phyloP scores from a whole-genome alignment of 2,797 vertebrate species.

The Natrix natrix region DNA sequence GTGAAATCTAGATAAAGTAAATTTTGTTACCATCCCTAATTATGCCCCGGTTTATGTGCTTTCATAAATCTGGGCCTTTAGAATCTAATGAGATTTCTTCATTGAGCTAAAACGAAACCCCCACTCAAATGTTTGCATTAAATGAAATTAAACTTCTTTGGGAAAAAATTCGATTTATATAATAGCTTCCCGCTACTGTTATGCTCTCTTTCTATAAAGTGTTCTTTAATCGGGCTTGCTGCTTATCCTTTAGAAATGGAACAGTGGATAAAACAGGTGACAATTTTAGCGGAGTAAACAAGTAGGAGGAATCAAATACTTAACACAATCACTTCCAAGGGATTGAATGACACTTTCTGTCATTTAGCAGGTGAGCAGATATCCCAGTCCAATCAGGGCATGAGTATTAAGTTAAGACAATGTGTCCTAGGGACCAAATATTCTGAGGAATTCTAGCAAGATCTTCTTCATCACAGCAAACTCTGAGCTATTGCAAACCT shows the following conservation, averaged over 20 bases:
- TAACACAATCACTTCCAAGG: slow-evolving; percentile 35
- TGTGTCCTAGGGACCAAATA: neutral
- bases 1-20: neutral
- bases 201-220: neutral
- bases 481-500: neutral
- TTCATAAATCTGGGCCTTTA: neutral
- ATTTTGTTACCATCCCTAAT: neutral
- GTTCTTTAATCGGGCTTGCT: neutral
- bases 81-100: neutral
- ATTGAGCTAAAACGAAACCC: neutral
- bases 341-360: slow-evolving; percentile 37
- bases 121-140: neutral
- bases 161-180: neutral
- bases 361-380: neutral
- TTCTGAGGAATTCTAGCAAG: neutral
- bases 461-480: neutral
- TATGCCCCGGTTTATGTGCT: neutral
- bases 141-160: neutral
- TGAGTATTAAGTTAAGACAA: neutral
- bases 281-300: neutral
- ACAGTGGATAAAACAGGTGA: neutral
- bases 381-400: neutral
- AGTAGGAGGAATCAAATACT: neutral
- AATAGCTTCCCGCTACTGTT: neutral
- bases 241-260: neutral